A percentile compares a stretch with the other conserved stretches of the same genome.
phyloP scores from a whole-genome alignment of 2,888 invertebrate genomes.

The Caenorhabditis angaria region DNA sequence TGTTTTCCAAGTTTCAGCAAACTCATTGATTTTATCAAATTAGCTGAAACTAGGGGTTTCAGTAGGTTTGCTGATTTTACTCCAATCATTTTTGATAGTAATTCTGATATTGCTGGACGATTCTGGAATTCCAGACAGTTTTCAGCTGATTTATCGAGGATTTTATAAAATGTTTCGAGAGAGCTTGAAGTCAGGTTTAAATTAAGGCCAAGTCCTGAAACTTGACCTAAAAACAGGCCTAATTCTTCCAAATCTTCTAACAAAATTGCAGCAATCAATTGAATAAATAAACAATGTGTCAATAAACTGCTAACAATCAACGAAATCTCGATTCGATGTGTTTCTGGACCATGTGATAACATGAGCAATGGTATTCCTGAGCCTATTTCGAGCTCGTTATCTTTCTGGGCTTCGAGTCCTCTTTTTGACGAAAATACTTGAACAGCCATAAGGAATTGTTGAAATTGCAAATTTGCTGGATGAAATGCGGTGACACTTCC shows the following conservation, averaged over 20 bases:
- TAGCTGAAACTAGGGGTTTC: slow-evolving; percentile 29
- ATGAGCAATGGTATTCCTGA: slow-evolving; percentile 25
- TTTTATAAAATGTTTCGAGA: too few species aligned
- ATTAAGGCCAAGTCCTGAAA: too few species aligned
- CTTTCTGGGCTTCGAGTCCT: neutral
- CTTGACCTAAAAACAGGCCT: too few species aligned
- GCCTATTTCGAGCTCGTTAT: slow-evolving; percentile 25
- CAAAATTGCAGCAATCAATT: slow-evolving; percentile 49
- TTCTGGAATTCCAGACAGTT: slow-evolving; percentile 21
- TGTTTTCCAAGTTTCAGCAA: slow-evolving; percentile 23
- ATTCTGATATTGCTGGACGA: slow-evolving; percentile 27
- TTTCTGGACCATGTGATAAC: slow-evolving; percentile 35
- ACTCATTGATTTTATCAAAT: slow-evolving; percentile 29
- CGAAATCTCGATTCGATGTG: slow-evolving; percentile 27
- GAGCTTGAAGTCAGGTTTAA: slow-evolving; percentile 15
- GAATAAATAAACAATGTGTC: slow-evolving; percentile 52
- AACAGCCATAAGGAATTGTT: slow-evolving; percentile 27
- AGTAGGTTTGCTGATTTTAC: slow-evolving; percentile 31
- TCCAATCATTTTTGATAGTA: slow-evolving; percentile 24
- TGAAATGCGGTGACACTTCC: slow-evolving; percentile 48
- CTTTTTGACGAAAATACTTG: slow-evolving; percentile 34
- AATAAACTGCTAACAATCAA: slow-evolving; percentile 34
- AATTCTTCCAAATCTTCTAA: slow-evolving; percentile 29
- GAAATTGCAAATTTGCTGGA: slow-evolving; percentile 30
- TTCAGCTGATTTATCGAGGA: slow-evolving; percentile 31